Percentiles rank a stretch among this genome's conserved stretches.
Evolutionary conservation across 2,888 invertebrate genomes (phyloP).

Genomic region (Frankliniella fusca): DNA sequence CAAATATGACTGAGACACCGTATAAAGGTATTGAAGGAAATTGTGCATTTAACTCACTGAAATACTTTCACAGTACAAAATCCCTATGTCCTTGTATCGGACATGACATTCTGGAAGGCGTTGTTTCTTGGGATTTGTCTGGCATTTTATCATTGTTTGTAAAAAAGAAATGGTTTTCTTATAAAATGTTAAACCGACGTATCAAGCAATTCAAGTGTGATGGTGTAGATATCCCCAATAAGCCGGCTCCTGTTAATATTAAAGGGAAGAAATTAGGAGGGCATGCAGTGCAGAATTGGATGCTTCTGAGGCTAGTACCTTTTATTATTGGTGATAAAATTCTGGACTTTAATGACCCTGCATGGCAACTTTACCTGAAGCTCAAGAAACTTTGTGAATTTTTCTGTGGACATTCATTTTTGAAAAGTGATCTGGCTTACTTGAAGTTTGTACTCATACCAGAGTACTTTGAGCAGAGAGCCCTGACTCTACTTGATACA

Average conservation of each 20-base stretch:
- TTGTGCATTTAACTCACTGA: neutral
- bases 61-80: neutral
- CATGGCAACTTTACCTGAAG: too few relatives aligned
- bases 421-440: too few relatives aligned
- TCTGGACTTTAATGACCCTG: too few relatives aligned
- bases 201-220: neutral
- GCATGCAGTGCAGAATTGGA: neutral
- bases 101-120: neutral
- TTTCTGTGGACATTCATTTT: too few relatives aligned
- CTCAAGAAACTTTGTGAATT: too few relatives aligned
- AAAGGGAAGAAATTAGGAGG: neutral
- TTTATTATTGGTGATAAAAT: neutral
- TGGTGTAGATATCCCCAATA: neutral
- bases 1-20: too few relatives aligned
- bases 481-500: too few relatives aligned
- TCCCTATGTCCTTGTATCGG: neutral
- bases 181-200: neutral
- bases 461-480: too few relatives aligned
- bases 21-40: neutral
- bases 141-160: neutral
- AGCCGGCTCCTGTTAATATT: neutral
- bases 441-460: too few relatives aligned
- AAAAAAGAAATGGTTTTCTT: neutral
- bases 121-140: neutral
- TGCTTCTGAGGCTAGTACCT: neutral